Evolutionary conservation across 1,140 invertebrate genomes (phyloP).

Genomic region (Eumeta japonica): DNA sequence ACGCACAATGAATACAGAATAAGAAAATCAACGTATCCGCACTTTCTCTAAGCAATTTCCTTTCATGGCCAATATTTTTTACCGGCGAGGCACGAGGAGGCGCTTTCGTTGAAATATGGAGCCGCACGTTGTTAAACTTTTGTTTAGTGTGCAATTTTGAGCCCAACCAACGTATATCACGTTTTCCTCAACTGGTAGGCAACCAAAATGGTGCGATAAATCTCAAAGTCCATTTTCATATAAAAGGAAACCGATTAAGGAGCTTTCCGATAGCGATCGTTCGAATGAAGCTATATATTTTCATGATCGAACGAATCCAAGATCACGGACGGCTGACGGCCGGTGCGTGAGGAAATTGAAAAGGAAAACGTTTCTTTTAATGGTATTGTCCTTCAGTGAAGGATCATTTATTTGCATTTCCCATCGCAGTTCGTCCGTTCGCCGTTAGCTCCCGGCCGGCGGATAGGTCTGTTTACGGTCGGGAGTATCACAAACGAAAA

Average conservation of each 20-base stretch:
- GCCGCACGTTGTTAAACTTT: conserved; percentile 34
- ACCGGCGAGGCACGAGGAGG: conserved; percentile 15
- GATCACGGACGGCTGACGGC: conserved; percentile 45
- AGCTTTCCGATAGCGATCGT: conserved; percentile 52
- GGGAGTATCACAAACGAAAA: too few relatives aligned
- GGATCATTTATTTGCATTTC: conserved; percentile 29
- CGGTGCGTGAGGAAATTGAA: conserved; percentile 50
- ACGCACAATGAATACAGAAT: conserved; percentile 51
- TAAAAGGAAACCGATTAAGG: conserved; percentile 58
- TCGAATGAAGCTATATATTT: conserved; percentile 55
- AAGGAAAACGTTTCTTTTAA: conserved; percentile 42
- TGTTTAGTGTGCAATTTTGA: conserved; percentile 47
- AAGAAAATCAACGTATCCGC: conserved; percentile 48
- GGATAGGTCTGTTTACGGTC: not conserved
- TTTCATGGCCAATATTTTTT: conserved; percentile 47
- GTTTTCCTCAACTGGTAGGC: conserved; percentile 37
- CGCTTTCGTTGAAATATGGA: conserved; percentile 35
- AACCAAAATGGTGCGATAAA: conserved; percentile 52
- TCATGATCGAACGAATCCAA: conserved; percentile 52
- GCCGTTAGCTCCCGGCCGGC: not conserved
- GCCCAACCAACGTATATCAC: conserved; percentile 38
- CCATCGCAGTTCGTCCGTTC: conserved; percentile 7
- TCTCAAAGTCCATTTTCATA: conserved; percentile 55
- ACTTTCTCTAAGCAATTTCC: conserved; percentile 44
- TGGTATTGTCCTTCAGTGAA: conserved; percentile 31